Conservation (phyloP, 2,888 invertebrate species). For the Drosophila kuntzei region DNA sequence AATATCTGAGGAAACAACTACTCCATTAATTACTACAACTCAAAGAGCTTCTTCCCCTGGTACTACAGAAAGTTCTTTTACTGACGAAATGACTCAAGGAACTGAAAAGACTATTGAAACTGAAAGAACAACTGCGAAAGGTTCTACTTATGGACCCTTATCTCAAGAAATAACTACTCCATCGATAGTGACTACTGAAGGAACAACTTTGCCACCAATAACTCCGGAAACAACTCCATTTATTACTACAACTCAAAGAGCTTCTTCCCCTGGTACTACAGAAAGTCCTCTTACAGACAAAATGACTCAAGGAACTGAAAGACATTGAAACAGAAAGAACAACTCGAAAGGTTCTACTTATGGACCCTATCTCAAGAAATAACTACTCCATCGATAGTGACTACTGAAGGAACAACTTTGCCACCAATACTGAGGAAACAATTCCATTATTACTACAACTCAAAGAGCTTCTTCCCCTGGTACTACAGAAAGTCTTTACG, state of each 20-base stretch:
- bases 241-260: constrained; percentile 5
- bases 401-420: background rate
- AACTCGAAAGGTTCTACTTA: background rate
- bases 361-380: background rate
- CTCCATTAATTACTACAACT: background rate
- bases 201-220: background rate
- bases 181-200: background rate
- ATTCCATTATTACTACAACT: background rate
- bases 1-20: no score
- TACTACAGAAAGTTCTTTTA: background rate
- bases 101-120: background rate
- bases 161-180: no score
- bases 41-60: background rate
- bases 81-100: background rate
- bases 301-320: background rate
- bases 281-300: background rate
- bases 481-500: background rate
- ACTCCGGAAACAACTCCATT: background rate
- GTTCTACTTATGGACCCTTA: background rate
- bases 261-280: background rate
- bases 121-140: background rate
- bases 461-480: background rate
- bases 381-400: background rate
- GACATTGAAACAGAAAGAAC: background rate
- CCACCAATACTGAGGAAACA: background rate